Percentiles rank a stretch among this genome's conserved stretches.
These are phyloP conservation scores for Cryptomyrus ogoouensis DNA, from an alignment of 2,113 vertebrate species.

Conservation along the genomic window DNA sequence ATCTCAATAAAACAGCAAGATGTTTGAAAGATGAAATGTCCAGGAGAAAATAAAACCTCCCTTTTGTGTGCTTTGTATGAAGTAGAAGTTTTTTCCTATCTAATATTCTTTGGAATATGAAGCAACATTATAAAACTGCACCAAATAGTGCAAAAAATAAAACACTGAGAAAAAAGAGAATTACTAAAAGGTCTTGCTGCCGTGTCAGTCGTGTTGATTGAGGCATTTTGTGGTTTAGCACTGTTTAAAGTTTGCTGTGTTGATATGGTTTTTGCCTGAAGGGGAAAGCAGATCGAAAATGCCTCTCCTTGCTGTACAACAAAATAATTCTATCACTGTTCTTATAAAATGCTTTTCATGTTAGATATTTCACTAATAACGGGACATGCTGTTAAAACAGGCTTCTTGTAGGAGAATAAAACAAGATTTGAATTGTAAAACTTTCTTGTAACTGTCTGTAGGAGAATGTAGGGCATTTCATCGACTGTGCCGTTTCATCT, in stretches of 20 bases:
- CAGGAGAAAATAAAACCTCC: not conserved
- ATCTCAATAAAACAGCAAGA: not conserved
- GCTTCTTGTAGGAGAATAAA: not conserved
- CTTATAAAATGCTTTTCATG: not conserved
- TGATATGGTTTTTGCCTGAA: not conserved
- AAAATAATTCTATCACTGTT: not conserved
- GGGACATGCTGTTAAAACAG: not conserved
- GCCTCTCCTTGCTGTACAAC: no score
- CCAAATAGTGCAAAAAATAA: not conserved
- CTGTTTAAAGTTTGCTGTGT: not conserved
- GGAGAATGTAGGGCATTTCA: constrained; percentile 25
- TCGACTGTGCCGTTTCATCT: constrained; percentile 46
- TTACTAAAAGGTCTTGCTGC: not conserved
- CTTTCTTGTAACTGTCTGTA: constrained; percentile 30
- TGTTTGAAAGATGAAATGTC: not conserved
- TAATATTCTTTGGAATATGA: not conserved
- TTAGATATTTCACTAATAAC: not conserved
- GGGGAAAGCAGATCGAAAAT: not conserved
- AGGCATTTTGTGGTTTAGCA: not conserved
- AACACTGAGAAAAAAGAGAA: not conserved
- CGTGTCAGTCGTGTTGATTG: not conserved
- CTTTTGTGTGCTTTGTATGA: not conserved
- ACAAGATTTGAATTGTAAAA: not conserved
- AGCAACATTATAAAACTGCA: not conserved
- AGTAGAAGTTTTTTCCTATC: not conserved